Evolutionary conservation across 2,888 invertebrate species (phyloP).

Genomic region (Tenthredo scrophulariae): DNA sequence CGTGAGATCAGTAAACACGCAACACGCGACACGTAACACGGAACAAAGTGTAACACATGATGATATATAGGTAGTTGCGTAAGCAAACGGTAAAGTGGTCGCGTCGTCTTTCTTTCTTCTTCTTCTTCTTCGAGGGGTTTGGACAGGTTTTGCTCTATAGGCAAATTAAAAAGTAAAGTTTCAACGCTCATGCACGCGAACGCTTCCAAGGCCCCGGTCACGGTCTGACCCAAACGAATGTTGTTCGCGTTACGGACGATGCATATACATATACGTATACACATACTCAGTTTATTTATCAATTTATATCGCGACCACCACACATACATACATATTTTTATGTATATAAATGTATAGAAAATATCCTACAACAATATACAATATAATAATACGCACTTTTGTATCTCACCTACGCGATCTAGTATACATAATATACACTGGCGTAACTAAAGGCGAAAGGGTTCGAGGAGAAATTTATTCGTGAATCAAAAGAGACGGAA

Average conservation of each 20-base stretch:
- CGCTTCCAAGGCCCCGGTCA: constrained; percentile 48
- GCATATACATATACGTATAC: not conserved
- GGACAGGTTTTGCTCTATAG: constrained; percentile 16
- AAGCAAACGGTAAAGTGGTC: constrained; percentile 23
- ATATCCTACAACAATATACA: not conserved
- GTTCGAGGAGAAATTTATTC: not conserved
- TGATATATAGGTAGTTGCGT: constrained; percentile 16
- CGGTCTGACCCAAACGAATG: constrained; percentile 52
- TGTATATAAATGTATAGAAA: not conserved
- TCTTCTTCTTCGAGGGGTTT: not conserved
- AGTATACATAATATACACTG: not conserved
- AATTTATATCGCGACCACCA: not conserved
- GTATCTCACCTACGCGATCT: not conserved
- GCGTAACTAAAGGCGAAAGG: constrained; percentile 8
- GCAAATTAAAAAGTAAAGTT: constrained; percentile 45
- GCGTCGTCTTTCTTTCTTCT: not conserved
- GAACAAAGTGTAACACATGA: constrained; percentile 14
- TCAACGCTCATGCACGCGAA: constrained; percentile 27
- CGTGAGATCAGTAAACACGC: constrained; percentile 8
- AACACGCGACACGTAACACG: constrained; percentile 15
- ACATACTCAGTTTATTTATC: not conserved
- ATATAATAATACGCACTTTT: constrained; percentile 5
- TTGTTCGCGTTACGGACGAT: constrained; percentile 18
- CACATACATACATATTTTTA: too few species aligned
- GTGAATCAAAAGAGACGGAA: not conserved